Evolutionary conservation across 2,113 vertebrate species (phyloP), one percentile per base, ranked within the genome.

Genomic region (Eolophus roseicapilla): DNA sequence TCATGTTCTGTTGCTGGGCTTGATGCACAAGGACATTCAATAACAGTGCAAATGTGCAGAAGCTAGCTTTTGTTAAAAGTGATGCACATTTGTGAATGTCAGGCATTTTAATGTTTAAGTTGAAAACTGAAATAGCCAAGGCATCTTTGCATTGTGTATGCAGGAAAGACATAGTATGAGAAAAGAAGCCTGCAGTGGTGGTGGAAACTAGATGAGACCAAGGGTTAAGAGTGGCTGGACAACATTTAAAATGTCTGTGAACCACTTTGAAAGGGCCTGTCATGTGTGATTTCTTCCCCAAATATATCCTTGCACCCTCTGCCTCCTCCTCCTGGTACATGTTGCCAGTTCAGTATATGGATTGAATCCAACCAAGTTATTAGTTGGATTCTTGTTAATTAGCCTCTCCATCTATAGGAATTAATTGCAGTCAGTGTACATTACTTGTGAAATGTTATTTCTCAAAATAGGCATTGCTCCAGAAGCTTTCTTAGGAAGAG

Each of bases 331-430:
- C 64, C 55, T 78, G 17, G 35, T 88, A 13, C 25, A 6, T 47
- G 24, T 60, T 94, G 90, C 64, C 64, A 81, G 76, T 81, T 95
- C 60, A 52, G 27, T 83, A 2, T 44, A 57, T 93, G 88, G 90
- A 94, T 86, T 59, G 75, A 87, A 88, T 93, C 90, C 92, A 96
- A 25, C 28, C 1, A 1, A 62, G 39, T 81, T 93, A 88, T 93
- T 88, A 86, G 44, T 75, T 57, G 57, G 35, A 14, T 91, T 84
- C 65, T 71, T 86, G 57, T 91, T 96, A 94, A 95, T 86, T 93
- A 86, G 69, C 86, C 41, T 79, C n/a, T 71, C 6, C 55, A 60
- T 93, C 68, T 10, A 6, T 29, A 83, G 52, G 44, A 90, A 73
- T 94, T 92, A 60, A 79, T 91, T 91, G 52, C 11, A 79, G 71